Evolutionary conservation across 2,888 invertebrate species (phyloP).

Genomic region (Flexamia atlantica): DNA sequence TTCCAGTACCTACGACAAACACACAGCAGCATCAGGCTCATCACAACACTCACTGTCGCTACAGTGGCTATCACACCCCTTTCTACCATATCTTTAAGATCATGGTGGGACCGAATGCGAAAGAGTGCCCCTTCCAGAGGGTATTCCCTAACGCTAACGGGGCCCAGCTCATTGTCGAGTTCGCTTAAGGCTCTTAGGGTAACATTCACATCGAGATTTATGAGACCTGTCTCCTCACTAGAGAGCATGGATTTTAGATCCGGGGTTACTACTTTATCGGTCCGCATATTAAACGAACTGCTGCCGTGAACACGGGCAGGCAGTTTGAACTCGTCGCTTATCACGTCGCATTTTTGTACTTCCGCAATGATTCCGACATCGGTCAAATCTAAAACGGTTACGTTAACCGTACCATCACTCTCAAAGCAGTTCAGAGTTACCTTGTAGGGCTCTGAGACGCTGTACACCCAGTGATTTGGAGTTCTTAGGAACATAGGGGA

Average conservation of each 20-base stretch:
- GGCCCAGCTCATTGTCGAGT: slow-evolving; percentile 1
- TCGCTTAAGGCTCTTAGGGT: background rate
- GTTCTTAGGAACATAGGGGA: background rate
- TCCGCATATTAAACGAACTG: background rate
- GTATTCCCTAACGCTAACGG: background rate
- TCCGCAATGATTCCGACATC: background rate
- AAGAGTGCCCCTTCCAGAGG: background rate
- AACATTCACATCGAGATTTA: background rate
- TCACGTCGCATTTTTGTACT: background rate
- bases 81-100: background rate
- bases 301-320: slow-evolving; percentile 30
- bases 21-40: background rate
- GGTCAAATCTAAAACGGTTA: background rate
- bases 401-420: background rate
- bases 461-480: background rate
- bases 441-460: background rate
- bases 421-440: slow-evolving; percentile 6
- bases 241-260: background rate
- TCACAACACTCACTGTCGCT: background rate
- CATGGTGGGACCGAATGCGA: background rate
- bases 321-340: background rate
- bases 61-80: background rate
- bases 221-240: background rate
- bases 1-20: slow-evolving; percentile 1
- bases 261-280: background rate